Conservation (phyloP, 2,888 invertebrate species). For the Adelphocoris suturalis region DNA sequence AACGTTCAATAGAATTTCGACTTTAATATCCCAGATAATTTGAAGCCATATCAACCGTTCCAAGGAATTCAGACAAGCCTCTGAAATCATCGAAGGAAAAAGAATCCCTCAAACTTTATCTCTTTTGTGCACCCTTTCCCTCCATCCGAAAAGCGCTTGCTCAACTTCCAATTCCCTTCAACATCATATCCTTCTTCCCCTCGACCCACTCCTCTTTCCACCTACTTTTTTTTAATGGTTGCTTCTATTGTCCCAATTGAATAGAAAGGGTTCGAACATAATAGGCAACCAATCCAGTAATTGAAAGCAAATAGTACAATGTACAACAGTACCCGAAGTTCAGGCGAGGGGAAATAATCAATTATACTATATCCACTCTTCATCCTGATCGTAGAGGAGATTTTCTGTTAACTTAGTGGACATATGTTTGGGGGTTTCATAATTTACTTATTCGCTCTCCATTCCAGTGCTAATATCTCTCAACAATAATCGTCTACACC, state of each 20-base stretch:
- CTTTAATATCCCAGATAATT: not conserved
- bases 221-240: conserved; percentile 26
- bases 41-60: conserved; percentile 10
- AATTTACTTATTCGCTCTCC: no score
- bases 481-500: no score
- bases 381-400: not conserved
- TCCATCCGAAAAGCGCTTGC: conserved; percentile 22
- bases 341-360: conserved; percentile 41
- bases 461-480: no score
- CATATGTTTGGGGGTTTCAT: no score
- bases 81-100: conserved; percentile 19
- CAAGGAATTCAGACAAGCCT: conserved; percentile 45
- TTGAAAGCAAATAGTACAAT: conserved; percentile 59
- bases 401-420: not conserved
- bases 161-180: conserved; percentile 47
- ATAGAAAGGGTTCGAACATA: conserved; percentile 52
- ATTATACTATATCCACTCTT: conserved; percentile 45
- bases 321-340: conserved; percentile 17
- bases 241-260: conserved; percentile 47
- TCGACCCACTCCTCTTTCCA: not conserved
- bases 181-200: not conserved
- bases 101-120: conserved; percentile 55
- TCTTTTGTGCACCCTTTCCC: conserved; percentile 26
- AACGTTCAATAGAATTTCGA: not conserved
- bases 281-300: conserved; percentile 61